Evolutionary conservation across 2,113 vertebrate genomes (phyloP).

Genomic region (Bambusicola thoracicus): DNA sequence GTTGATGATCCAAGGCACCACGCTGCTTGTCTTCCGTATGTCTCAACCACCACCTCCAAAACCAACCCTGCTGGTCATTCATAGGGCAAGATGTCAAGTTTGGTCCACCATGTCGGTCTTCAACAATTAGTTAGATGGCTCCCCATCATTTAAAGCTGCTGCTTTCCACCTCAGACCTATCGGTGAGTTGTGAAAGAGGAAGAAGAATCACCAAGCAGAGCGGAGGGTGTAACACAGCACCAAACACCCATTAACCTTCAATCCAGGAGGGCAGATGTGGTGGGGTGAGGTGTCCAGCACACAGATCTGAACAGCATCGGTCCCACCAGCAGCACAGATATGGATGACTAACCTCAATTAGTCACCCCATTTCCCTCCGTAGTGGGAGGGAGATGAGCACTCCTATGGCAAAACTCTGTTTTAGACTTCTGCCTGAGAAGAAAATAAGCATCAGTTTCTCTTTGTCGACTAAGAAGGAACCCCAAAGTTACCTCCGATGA

Average conservation of each 20-base stretch:
- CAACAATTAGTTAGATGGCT: rapidly evolving
- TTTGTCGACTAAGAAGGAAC: neutral
- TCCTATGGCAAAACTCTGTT: neutral
- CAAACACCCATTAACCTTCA: neutral
- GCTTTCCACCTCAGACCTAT: neutral
- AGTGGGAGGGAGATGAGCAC: neutral
- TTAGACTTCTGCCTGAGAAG: neutral
- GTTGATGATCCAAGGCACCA: neutral
- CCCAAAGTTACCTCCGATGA: neutral
- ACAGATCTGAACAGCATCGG: neutral
- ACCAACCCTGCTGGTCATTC: rapidly evolving
- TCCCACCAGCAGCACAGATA: neutral
- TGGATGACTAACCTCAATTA: neutral
- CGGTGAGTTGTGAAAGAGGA: neutral
- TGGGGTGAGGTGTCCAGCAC: neutral
- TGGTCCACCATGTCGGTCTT: too few relatives aligned
- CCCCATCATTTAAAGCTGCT: neutral
- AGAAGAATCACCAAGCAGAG: neutral
- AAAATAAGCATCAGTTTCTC: neutral
- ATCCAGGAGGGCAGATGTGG: rapidly evolving
- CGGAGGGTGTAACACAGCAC: rapidly evolving
- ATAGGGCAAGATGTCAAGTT: rapidly evolving
- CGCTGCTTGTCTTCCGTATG: rapidly evolving
- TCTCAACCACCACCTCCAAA: neutral
- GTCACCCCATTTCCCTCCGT: neutral